These are phyloP conservation scores for Linnaemya tessellans DNA, from an alignment of 2,888 invertebrate genomes.

Conservation along the genomic window DNA sequence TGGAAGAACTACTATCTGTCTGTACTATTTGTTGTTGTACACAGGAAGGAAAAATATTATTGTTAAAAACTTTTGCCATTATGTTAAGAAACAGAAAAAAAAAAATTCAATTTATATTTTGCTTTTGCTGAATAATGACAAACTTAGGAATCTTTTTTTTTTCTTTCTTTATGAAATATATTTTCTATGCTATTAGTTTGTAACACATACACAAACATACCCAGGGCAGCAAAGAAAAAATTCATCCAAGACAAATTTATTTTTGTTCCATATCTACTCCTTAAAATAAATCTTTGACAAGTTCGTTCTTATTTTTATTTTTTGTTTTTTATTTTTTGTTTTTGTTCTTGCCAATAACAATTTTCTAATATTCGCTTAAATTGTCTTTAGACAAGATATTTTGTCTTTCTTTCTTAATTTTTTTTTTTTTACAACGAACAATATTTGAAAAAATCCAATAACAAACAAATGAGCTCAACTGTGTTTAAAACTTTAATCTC, in stretches of 20 bases:
- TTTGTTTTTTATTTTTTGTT: no score
- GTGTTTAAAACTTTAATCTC: no score
- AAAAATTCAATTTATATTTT: slow-evolving; percentile 67
- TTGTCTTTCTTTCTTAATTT: no score
- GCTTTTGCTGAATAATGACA: slow-evolving; percentile 60
- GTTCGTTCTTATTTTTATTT: no score
- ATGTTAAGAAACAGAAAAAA: slow-evolving; percentile 59
- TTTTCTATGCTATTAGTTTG: slow-evolving; percentile 11
- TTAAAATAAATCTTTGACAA: slow-evolving; percentile 46
- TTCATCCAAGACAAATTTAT: slow-evolving; percentile 13
- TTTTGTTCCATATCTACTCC: slow-evolving; percentile 33
- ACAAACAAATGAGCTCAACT: no score
- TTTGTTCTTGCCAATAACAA: slow-evolving; percentile 8
- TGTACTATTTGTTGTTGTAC: slow-evolving; percentile 11
- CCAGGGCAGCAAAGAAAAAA: slow-evolving; percentile 1
- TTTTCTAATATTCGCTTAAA: slow-evolving; percentile 20
- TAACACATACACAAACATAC: not conserved
- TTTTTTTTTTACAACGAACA: no score
- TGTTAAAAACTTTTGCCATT: slow-evolving; percentile 68
- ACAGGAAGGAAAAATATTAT: slow-evolving; percentile 61
- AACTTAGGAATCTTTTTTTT: slow-evolving; percentile 26
- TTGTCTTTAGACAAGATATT: no score
- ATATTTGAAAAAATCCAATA: no score
- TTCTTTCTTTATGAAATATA: slow-evolving; percentile 17
- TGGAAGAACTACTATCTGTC: not conserved